A percentile compares a stretch with the other conserved stretches of the same genome.
phyloP scores from a whole-genome alignment of 1,140 invertebrate species.

The Medauroidea extradentata region DNA sequence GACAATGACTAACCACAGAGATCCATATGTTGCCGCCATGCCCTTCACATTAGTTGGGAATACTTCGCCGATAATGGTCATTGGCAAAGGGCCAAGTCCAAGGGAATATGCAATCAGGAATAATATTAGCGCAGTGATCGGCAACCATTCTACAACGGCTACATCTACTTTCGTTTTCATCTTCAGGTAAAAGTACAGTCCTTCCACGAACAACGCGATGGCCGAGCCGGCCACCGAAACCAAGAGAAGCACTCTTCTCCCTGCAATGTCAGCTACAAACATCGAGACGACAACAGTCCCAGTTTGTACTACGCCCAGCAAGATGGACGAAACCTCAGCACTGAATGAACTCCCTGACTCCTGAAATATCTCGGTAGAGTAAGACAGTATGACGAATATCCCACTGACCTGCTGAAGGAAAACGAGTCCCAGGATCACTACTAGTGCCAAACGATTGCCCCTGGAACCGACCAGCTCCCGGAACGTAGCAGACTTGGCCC shows the following conservation, averaged over 20 bases:
- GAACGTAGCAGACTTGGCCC: slow-evolving; percentile 35
- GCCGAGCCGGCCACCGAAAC: slow-evolving; percentile 27
- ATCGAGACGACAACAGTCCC: slow-evolving; percentile 26
- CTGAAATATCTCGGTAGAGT: slow-evolving; percentile 58
- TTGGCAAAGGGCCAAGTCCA: slow-evolving; percentile 54
- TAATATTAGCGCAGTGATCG: slow-evolving; percentile 51
- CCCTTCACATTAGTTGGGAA: slow-evolving; percentile 59
- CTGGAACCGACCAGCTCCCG: slow-evolving; percentile 42
- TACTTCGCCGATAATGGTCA: slow-evolving; percentile 57
- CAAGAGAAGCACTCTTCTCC: slow-evolving; percentile 45
- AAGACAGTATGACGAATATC: slow-evolving; percentile 63
- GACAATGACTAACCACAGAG: slow-evolving; percentile 41
- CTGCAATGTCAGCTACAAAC: slow-evolving; percentile 34
- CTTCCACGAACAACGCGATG: slow-evolving; percentile 23
- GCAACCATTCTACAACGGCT: slow-evolving; percentile 43
- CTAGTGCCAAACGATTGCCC: slow-evolving; percentile 44
- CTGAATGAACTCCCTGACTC: slow-evolving; percentile 47
- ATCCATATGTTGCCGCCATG: slow-evolving; percentile 46
- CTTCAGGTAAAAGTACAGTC: slow-evolving; percentile 45
- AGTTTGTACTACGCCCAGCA: slow-evolving; percentile 36
- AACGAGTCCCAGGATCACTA: slow-evolving; percentile 49
- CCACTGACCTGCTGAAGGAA: slow-evolving; percentile 65
- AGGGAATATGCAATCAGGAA: slow-evolving; percentile 54
- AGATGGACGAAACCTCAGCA: slow-evolving; percentile 42
- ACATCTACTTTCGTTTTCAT: slow-evolving; percentile 40